Percentiles rank a stretch among this genome's conserved stretches.
These are phyloP conservation scores for Myotis davidii DNA, from an alignment of 2,113 vertebrate species.

Conservation along the genomic window DNA sequence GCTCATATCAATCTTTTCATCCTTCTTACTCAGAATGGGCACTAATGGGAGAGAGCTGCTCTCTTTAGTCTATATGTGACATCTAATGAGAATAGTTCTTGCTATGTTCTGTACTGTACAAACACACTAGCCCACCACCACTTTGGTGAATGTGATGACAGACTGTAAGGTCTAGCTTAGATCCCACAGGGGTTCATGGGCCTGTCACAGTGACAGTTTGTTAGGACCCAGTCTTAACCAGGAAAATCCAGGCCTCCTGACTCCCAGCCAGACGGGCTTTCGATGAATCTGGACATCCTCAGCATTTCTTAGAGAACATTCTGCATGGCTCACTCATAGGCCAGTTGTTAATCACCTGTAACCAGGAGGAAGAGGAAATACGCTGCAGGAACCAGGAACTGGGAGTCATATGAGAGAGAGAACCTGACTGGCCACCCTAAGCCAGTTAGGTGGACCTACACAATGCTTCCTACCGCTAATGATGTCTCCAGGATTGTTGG, in stretches of 20 bases:
- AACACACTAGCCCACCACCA: not conserved
- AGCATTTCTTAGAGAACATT: conserved; percentile 11
- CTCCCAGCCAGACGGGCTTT: not conserved
- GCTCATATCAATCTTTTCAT: not conserved
- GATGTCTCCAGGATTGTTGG: not conserved
- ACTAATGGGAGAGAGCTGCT: not conserved
- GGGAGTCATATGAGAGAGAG: not conserved
- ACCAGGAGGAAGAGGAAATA: not conserved
- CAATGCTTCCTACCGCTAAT: not conserved
- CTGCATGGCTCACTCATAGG: not conserved
- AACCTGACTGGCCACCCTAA: not conserved
- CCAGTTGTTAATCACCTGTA: not conserved
- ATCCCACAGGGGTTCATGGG: not conserved
- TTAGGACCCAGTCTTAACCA: not conserved
- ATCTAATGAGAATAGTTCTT: not conserved
- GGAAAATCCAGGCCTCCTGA: not conserved
- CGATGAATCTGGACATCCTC: not conserved
- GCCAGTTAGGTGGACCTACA: not conserved
- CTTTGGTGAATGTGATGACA: not conserved
- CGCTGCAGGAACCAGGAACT: not conserved
- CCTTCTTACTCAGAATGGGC: not conserved
- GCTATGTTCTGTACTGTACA: not conserved
- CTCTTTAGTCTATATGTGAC: not conserved
- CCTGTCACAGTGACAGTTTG: not conserved
- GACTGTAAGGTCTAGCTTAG: not conserved